Conservation (phyloP, 2,797 vertebrate species). For the Sylvia borin region DNA sequence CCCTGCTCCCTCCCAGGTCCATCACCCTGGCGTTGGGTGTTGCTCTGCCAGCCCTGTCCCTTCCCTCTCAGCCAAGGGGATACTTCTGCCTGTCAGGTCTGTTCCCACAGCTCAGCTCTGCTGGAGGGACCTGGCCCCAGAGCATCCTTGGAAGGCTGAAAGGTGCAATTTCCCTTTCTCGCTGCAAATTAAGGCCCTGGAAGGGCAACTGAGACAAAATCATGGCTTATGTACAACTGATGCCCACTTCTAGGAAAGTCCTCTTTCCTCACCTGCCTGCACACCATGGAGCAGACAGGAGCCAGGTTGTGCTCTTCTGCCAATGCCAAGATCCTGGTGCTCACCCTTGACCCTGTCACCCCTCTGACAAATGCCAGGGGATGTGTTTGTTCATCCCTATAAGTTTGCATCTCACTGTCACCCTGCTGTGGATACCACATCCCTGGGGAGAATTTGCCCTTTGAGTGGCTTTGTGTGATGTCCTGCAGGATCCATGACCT, state of each 20-base stretch:
- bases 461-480: not conserved
- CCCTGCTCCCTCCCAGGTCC: not conserved
- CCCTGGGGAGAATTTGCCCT: not conserved
- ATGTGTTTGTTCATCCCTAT: not conserved
- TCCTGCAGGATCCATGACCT: not conserved
- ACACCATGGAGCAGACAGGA: not conserved
- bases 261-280: not conserved
- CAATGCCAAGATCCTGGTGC: not conserved
- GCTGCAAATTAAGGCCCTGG: not conserved
- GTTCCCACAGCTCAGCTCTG: not conserved
- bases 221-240: not conserved
- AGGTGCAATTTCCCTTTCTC: constrained; percentile 49
- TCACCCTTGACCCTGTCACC: not conserved
- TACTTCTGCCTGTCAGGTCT: constrained; percentile 9
- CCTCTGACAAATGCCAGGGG: not conserved
- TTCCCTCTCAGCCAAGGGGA: not conserved
- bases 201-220: not conserved
- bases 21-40: not conserved
- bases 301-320: not conserved
- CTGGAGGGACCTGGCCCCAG: not conserved
- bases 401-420: fast-evolving
- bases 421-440: not conserved
- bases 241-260: not conserved
- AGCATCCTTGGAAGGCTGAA: constrained; percentile 6
- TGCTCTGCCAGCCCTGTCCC: not conserved